Evolutionary conservation across 1,140 invertebrate genomes (phyloP).

Genomic region (Carcinoscorpius rotundicauda): DNA sequence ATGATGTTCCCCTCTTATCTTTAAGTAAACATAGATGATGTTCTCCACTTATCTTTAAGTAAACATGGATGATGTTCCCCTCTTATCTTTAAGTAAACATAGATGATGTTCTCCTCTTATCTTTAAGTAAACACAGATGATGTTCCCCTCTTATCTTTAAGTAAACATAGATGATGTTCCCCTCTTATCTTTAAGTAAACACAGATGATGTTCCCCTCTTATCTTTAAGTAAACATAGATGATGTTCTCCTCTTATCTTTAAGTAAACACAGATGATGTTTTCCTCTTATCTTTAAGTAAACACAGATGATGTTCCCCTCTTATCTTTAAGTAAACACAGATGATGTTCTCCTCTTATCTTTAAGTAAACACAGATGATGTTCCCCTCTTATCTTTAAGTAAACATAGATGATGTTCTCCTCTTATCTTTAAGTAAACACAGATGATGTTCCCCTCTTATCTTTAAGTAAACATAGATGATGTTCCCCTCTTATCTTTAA

Average conservation of each 20-base stretch:
- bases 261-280: constrained; percentile 13
- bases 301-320: constrained; percentile 13
- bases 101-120: constrained; percentile 13
- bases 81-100: constrained; percentile 5
- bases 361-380: constrained; percentile 9
- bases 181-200: constrained; percentile 4
- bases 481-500: constrained; percentile 8
- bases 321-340: constrained; percentile 4
- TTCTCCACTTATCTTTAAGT: constrained; percentile 7
- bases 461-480: constrained; percentile 10
- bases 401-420: constrained; percentile 11
- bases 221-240: constrained; percentile 3
- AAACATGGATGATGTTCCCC: constrained; percentile 11
- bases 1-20: constrained; percentile 13
- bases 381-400: constrained; percentile 8
- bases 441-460: constrained; percentile 13
- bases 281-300: constrained; percentile 4
- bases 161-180: constrained; percentile 11
- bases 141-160: constrained; percentile 8
- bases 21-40: constrained; percentile 9
- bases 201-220: constrained; percentile 14
- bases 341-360: constrained; percentile 13
- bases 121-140: constrained; percentile 10
- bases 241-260: constrained; percentile 12
- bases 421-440: constrained; percentile 5